Evolutionary conservation across 1,140 invertebrate genomes (phyloP), one percentile per base, ranked within the genome.

Genomic region (Monochamus saltuarius): DNA sequence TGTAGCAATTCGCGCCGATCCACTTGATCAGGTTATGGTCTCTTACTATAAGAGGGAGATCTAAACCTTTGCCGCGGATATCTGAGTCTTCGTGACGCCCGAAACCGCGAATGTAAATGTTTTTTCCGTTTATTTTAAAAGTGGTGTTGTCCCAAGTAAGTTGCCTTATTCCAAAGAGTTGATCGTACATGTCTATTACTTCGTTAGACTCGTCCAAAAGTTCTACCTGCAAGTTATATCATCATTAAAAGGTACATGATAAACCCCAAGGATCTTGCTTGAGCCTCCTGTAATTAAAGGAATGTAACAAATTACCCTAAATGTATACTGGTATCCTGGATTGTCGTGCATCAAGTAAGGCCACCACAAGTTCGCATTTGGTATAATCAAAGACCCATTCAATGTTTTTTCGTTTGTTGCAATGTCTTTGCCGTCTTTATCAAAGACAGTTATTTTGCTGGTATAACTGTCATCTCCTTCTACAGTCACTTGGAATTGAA

Each of bases 21-120:
- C 96, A 98, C 75, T 90, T 89, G 1, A 98, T 82, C 47, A 98
- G 79, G 73, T 96, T 95, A 73, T 96, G 91, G 75, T 99, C 96
- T 72, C 94, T 91, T 0, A 90, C 85, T 70, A 95, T 87, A 2
- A 95, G 76, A 0, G 91, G 85, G 57, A 88, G 84, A 77, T 97
- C 94, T 65, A 96, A 81, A n/a, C 94, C 95, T 60, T 67, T 69
- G 16, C 67, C 67, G 36, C 65, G 53, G 80, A 94, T 89, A 79
- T 91, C 87, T 13, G 91, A 88, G 80, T 98, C 95, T 79, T 98
- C 95, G 74, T 98, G 96, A 72, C 90, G 88, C 17, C 93, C 94
- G 71, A 97, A 95, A 17, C 95, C 96, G 68, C 88, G 84, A 61
- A 98, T 85, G 76, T 98, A 98, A 17, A 97, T 83, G 1, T 88